Percentiles rank a stretch among this genome's conserved stretches.
These are phyloP conservation scores for Unio pictorum DNA, from an alignment of 2,888 invertebrate genomes.

Conservation along the genomic window DNA sequence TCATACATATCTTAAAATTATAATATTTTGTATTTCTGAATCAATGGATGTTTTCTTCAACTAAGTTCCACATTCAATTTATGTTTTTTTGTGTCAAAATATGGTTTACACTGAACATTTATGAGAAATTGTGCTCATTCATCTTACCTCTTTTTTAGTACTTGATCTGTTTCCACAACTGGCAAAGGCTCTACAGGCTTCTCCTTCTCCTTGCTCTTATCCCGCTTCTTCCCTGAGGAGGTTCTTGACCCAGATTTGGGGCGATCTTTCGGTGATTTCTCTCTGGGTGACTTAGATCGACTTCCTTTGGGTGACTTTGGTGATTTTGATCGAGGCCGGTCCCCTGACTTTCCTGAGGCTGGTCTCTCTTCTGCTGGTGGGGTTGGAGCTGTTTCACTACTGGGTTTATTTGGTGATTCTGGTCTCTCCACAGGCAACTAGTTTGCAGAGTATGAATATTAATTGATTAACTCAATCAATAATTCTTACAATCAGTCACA, in stretches of 20 bases:
- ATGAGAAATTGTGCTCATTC: neutral
- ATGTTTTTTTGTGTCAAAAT: neutral
- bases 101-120: too few relatives aligned
- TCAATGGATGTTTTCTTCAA: too few relatives aligned
- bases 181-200: conserved; percentile 32
- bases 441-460: too few relatives aligned
- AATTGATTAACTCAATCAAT: too few relatives aligned
- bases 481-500: too few relatives aligned
- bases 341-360: conserved; percentile 45
- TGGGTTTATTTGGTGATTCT: conserved; percentile 47
- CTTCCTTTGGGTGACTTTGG: conserved; percentile 40
- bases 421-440: conserved; percentile 59
- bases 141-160: conserved; percentile 22
- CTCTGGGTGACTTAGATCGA: conserved; percentile 50
- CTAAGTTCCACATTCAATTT: too few relatives aligned
- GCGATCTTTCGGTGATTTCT: conserved; percentile 48
- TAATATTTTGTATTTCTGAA: too few relatives aligned
- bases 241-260: conserved; percentile 52
- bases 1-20: neutral
- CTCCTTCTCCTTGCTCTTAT: conserved; percentile 56
- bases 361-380: conserved; percentile 49
- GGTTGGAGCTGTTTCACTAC: conserved; percentile 39
- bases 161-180: conserved; percentile 16
- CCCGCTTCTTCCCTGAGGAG: conserved; percentile 58
- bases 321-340: conserved; percentile 44